Percentiles rank a stretch among this genome's conserved stretches.
Evolutionary conservation across 1,140 invertebrate genomes (phyloP).

Genomic region (Nasonia vitripennis): DNA sequence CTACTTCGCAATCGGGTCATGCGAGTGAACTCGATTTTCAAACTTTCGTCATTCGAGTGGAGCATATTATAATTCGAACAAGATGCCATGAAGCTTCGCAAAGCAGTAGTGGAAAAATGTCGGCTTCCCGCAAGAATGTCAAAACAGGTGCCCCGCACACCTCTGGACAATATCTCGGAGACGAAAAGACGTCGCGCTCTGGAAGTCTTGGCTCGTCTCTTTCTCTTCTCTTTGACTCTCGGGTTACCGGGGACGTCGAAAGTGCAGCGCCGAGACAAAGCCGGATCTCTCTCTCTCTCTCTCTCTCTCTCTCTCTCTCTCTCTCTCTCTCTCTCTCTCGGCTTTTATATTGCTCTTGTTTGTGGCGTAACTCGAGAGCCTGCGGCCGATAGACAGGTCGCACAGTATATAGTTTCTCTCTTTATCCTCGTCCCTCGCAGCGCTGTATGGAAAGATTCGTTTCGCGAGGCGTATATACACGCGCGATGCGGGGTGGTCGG

Average conservation of each 20-base stretch:
- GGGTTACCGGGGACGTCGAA: neutral
- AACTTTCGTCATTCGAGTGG: too few relatives aligned
- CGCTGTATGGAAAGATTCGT: neutral
- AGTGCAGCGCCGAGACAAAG: neutral
- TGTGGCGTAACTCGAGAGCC: conserved; percentile 33
- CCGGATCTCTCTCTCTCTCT: neutral
- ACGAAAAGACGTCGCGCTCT: neutral
- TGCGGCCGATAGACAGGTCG: neutral
- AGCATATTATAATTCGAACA: too few relatives aligned
- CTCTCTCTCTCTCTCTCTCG: too few relatives aligned
- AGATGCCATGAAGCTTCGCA: too few relatives aligned
- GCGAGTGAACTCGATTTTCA: too few relatives aligned
- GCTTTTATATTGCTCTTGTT: conserved; percentile 32
- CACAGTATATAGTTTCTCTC: neutral
- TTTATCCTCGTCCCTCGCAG: neutral
- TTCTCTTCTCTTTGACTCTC: neutral
- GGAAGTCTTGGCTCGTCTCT: neutral
- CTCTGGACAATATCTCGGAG: neutral
- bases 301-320: too few relatives aligned
- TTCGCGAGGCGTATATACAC: neutral
- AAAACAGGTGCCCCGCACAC: too few relatives aligned
- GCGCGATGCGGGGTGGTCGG: neutral
- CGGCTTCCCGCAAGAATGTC: too few relatives aligned
- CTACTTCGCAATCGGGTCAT: too few relatives aligned
- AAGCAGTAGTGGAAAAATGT: too few relatives aligned